Evolutionary conservation across 2,113 vertebrate genomes (phyloP).

Genomic region (Turdus rufiventris): DNA sequence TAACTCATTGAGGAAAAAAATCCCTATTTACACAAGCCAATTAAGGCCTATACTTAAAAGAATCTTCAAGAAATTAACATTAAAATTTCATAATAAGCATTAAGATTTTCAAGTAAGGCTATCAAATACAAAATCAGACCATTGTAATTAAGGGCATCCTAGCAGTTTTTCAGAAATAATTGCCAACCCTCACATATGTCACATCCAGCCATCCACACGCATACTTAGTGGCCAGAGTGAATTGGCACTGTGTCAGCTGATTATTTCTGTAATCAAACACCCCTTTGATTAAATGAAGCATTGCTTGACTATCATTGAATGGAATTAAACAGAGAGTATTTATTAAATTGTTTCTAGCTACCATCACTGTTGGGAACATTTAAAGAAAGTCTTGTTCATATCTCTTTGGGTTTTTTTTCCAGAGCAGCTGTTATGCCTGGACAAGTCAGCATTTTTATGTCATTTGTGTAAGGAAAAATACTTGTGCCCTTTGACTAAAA

Average conservation of each 20-base stretch:
- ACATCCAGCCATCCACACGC: background rate
- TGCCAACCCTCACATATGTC: background rate
- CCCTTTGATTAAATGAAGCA: constrained; percentile 23
- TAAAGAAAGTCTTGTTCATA: background rate
- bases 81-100: background rate
- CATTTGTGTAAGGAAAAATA: background rate
- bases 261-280: constrained; percentile 30
- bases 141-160: background rate
- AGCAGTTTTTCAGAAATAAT: background rate
- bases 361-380: background rate
- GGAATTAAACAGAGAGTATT: constrained; percentile 3
- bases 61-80: background rate
- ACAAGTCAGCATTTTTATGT: background rate
- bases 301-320: background rate
- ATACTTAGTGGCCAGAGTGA: background rate
- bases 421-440: background rate
- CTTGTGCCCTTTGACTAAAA: background rate
- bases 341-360: constrained; percentile 18
- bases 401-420: background rate
- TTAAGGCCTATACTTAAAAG: background rate
- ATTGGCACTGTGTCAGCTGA: background rate
- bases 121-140: background rate
- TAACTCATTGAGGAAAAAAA: background rate
- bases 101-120: background rate
- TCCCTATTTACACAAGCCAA: background rate